Evolutionary conservation across 2,113 vertebrate genomes (phyloP), one percentile per base, ranked within the genome.

Genomic region (Mustela nigripes): DNA sequence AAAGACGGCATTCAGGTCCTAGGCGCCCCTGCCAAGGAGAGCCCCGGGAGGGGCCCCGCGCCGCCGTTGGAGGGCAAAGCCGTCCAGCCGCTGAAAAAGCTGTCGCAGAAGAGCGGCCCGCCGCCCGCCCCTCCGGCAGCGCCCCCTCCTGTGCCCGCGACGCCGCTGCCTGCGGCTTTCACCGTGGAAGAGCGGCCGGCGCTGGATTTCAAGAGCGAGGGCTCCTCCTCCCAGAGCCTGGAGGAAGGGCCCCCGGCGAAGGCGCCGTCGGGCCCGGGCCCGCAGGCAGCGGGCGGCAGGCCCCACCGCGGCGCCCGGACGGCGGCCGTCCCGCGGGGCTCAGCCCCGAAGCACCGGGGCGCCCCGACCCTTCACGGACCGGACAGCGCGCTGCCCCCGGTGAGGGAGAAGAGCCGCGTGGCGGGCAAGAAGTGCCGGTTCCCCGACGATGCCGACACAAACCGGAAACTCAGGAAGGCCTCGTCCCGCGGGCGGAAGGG

Each of bases 191-290:
- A 99, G 14, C 98, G 98, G 92, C 99, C 98, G 0, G 21, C 94
- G 0, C 94, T 98, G 92, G 99, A 99, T 97, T 98, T 99, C 74
- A 98, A 99, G 97, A 99, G 99, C 9, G 98, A 99, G 67, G 99
- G 99, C 39, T 99, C 99, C 1, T 99, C 99, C 14, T 99, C 99
- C 0, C 99, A 99, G 80, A 99, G 99, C 97, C 98, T 99, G 60
- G 99, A 99, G 0, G 99, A 99, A 22, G 99, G 99, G 78, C 97
- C 98, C 11, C 92, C 98, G 97, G 99, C 99, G 53, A 99, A 98
- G 0, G 98, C 98, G 28, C 99, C 99, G 82, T 99, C 98, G 91
- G 98, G 98, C 50, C 98, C 99, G 0, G 98, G 98, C 58, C 99
- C 99, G 91, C 99, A 98, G 80, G 98, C 99, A 14, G 98, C 99